Evolutionary conservation across 2,113 vertebrate species (phyloP), one percentile per base, ranked within the genome.

Genomic region (Amblyornis subalaris): DNA sequence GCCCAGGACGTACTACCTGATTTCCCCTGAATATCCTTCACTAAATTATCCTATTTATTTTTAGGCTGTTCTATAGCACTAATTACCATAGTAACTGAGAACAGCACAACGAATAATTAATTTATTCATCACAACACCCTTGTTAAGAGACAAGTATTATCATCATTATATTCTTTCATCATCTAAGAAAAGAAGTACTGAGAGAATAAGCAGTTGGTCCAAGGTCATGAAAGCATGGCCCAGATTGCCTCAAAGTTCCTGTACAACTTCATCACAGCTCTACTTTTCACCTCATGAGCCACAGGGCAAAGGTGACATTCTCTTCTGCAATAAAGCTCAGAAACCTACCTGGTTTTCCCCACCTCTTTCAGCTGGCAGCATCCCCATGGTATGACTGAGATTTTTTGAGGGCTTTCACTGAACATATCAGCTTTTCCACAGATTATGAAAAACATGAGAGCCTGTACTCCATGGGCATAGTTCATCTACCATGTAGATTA

Each of bases 41-140:
- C 42, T 57, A 89, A 75, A 86, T 74, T 22, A 84, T 89, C 31
- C 25, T 87, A 57, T 80, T 93, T 94, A 93, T 93, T 95, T 96
- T 94, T 96, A 96, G 91, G 67, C 60, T 85, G 78, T 67, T 94
- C 78, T 90, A 51, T 53, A 93, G 86, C 71, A 78, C 81, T 89
- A 96, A 97, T 95, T 96, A 95, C 94, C 92, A 95, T 89, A 96
- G 90, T 92, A 96, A 94, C 94, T 85, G 88, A 96, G 69, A 93
- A 93, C 15, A 66, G 78, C 81, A 94, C n/a, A 74, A 93, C 2
- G 6, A 88, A 83, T 75, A 93, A 96, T 92, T 87, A 94, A 95
- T 95, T 70, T 94, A 94, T 96, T 96, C 96, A 89, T 83, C 76
- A 40, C 91, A 96, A 77, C 64, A 90, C 17, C 55, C 74, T 94